Percentiles rank a stretch among this genome's conserved stretches.
Conservation (phyloP, 2,888 invertebrate species). For the Galerucella pusilla region DNA sequence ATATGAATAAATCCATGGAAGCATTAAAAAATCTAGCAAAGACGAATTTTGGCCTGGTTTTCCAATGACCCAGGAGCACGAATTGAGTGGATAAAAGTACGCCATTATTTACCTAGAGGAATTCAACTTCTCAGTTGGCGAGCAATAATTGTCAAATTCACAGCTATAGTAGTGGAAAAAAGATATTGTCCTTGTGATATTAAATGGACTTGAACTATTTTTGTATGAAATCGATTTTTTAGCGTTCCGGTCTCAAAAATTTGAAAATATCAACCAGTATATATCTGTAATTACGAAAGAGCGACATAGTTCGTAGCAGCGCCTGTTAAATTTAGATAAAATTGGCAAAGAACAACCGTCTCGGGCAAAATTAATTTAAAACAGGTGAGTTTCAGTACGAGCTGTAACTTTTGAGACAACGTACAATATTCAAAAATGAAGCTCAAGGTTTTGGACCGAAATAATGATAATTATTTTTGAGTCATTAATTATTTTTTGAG, state of each 20-base stretch:
- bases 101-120: too few relatives aligned
- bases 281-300: slow-evolving; percentile 16
- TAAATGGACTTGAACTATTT: too few relatives aligned
- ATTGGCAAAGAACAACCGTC: slow-evolving; percentile 46
- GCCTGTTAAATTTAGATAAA: slow-evolving; percentile 44
- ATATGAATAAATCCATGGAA: too few relatives aligned
- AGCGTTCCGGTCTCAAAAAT: neutral
- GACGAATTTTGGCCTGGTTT: too few relatives aligned
- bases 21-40: too few relatives aligned
- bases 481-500: slow-evolving; percentile 35
- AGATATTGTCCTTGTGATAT: too few relatives aligned
- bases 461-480: slow-evolving; percentile 37
- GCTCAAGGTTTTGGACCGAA: slow-evolving; percentile 42
- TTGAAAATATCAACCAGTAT: neutral
- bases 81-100: too few relatives aligned
- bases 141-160: too few relatives aligned
- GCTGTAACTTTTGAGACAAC: slow-evolving; percentile 28
- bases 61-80: too few relatives aligned
- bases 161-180: too few relatives aligned
- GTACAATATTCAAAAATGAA: slow-evolving; percentile 42
- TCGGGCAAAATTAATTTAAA: slow-evolving; percentile 53
- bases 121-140: too few relatives aligned
- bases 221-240: neutral
- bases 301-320: slow-evolving; percentile 16
- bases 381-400: slow-evolving; percentile 50